phyloP scores from a whole-genome alignment of 2,113 vertebrate species.

The Hippocampus zosterae region DNA sequence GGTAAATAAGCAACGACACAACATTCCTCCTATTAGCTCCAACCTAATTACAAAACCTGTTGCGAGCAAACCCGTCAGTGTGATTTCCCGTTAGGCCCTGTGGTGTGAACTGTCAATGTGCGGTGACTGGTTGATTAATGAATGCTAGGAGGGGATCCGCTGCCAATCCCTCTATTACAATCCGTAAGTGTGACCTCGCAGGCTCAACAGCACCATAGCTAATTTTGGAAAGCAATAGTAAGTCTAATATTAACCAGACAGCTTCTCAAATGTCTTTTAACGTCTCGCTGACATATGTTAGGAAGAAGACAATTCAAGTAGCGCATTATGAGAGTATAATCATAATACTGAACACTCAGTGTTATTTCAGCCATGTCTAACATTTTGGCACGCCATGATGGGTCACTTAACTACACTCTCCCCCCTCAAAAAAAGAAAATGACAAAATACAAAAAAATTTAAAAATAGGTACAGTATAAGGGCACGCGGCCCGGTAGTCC shows the following conservation, averaged over 20 bases:
- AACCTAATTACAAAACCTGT: constrained; percentile 3
- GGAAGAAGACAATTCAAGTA: constrained; percentile 14
- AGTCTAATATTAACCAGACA: constrained; percentile 14
- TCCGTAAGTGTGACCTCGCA: constrained; percentile 18
- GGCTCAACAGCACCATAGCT: constrained; percentile 16
- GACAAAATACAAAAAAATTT: neutral
- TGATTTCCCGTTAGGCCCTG: constrained; percentile 26
- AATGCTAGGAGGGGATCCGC: constrained; percentile 11
- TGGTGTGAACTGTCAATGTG: constrained; percentile 33
- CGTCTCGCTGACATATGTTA: constrained; percentile 24
- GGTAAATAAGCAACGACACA: neutral
- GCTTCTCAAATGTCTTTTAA: constrained; percentile 22
- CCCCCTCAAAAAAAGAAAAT: too few species aligned
- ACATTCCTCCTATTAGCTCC: neutral
- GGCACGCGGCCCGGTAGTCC: too few species aligned
- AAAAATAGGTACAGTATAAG: neutral
- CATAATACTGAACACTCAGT: constrained; percentile 34
- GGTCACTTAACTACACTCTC: neutral
- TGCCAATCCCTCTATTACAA: constrained; percentile 12
- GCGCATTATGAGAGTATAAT: constrained; percentile 16
- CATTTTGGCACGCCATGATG: neutral
- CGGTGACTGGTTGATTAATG: constrained; percentile 39
- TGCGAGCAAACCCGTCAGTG: neutral
- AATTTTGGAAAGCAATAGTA: constrained; percentile 19
- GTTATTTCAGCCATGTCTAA: constrained; percentile 25